A percentile compares a stretch with the other conserved stretches of the same genome.
Evolutionary conservation across 2,888 invertebrate species (phyloP).

Genomic region (Alitta virens): DNA sequence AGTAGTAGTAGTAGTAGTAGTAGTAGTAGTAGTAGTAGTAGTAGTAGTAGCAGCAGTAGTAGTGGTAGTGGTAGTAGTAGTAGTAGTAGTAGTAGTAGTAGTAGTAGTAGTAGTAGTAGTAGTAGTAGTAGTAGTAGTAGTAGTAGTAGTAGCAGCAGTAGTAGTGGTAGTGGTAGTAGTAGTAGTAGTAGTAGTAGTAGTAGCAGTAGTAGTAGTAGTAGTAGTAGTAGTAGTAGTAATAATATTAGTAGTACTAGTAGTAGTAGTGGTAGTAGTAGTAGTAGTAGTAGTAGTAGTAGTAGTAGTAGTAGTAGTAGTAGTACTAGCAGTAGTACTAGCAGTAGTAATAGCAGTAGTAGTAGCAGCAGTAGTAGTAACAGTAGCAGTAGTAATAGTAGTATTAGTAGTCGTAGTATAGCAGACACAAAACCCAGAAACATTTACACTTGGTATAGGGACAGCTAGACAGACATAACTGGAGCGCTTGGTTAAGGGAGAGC

Average conservation of each 20-base stretch:
- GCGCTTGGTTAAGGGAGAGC: no score
- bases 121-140: constrained; percentile 3
- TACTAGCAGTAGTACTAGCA: no score
- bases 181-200: no score
- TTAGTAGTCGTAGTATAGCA: no score
- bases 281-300: constrained; percentile 6
- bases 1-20: constrained; percentile 5
- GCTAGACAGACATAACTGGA: no score
- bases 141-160: neutral
- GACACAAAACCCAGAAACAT: no score
- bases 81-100: constrained; percentile 10
- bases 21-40: constrained; percentile 6
- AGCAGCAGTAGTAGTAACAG: no score
- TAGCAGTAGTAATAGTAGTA: no score
- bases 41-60: constrained; percentile 6
- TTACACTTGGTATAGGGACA: no score
- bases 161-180: no score
- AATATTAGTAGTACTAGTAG: no score
- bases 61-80: constrained; percentile 6
- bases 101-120: neutral
- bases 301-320: constrained; percentile 7
- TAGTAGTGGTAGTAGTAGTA: neutral
- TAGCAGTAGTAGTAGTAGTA: neutral
- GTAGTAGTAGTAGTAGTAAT: neutral
- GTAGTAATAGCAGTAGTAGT: no score